Percentiles rank a stretch among this genome's conserved stretches.
phyloP scores from a whole-genome alignment of 2,797 vertebrate genomes.

The Ctenopoma kingsleyae region DNA sequence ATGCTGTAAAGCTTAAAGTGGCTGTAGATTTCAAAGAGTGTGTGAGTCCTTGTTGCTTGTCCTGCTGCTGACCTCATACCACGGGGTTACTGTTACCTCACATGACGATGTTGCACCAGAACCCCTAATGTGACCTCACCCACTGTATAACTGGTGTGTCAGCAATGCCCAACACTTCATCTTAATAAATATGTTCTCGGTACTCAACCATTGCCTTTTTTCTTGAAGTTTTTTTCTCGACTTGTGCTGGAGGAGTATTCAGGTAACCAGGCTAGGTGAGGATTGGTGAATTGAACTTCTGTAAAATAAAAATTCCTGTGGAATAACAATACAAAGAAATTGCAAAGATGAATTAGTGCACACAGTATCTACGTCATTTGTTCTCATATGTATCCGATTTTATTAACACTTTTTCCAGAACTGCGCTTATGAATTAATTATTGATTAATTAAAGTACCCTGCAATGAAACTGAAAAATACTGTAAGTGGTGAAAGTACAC shows the following conservation, averaged over 20 bases:
- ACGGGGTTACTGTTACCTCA: slow-evolving; percentile 43
- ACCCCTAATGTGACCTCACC: slow-evolving; percentile 36
- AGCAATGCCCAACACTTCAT: slow-evolving; percentile 44
- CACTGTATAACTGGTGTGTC: slow-evolving; percentile 57
- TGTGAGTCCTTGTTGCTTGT: slow-evolving; percentile 42
- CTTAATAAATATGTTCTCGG: slow-evolving; percentile 68
- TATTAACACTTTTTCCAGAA: slow-evolving; percentile 63
- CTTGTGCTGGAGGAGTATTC: background rate
- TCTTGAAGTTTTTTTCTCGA: background rate
- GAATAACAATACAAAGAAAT: background rate
- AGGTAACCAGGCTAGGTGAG: too few relatives aligned
- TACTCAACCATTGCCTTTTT: slow-evolving; percentile 16
- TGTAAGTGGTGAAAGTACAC: slow-evolving; percentile 18
- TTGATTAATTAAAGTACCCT: slow-evolving; percentile 13
- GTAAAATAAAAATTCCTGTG: background rate
- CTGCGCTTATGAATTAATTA: slow-evolving; percentile 50
- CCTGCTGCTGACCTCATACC: slow-evolving; percentile 22
- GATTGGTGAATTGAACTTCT: background rate
- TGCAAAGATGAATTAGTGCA: slow-evolving; percentile 3
- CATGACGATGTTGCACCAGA: slow-evolving; percentile 37
- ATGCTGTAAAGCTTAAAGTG: slow-evolving; percentile 65
- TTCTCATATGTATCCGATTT: slow-evolving; percentile 47
- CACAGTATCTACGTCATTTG: background rate
- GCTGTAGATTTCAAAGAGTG: slow-evolving; percentile 57
- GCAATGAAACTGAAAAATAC: slow-evolving; percentile 35